Conservation (phyloP, 23 tunicate genomes). For the Trididemnum miniatum region DNA sequence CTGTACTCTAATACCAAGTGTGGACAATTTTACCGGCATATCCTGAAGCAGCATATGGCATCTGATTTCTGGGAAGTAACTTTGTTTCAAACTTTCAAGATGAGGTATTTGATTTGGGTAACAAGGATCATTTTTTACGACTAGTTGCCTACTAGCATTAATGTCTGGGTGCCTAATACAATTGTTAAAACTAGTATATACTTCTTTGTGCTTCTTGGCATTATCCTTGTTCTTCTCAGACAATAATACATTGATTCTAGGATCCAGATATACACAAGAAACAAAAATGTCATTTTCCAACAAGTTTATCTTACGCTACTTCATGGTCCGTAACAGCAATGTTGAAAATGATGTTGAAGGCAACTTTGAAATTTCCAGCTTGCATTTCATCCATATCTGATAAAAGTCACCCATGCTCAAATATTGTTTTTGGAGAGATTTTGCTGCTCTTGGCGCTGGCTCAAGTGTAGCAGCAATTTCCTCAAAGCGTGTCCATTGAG, state of each 20-base stretch:
- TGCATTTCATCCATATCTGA: slow-evolving; percentile 1
- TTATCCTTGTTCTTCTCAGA: not conserved
- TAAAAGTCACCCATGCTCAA: slow-evolving; percentile 16
- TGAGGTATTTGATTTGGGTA: too few relatives aligned
- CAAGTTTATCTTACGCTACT: not conserved
- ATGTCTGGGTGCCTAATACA: too few relatives aligned
- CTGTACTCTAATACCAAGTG: too few relatives aligned
- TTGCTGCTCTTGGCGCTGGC: not conserved
- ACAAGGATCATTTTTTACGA: too few relatives aligned
- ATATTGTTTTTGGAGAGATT: not conserved
- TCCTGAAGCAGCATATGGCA: too few relatives aligned
- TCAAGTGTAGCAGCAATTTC: not conserved
- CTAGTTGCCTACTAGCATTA: too few relatives aligned
- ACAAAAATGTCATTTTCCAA: not conserved
- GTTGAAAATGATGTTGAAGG: not conserved
- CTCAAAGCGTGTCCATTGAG: slow-evolving; percentile 4
- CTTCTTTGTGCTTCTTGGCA: not conserved
- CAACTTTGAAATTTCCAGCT: not conserved
- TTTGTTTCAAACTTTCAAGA: too few relatives aligned
- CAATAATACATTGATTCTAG: slow-evolving; percentile 1
- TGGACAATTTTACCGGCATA: too few relatives aligned
- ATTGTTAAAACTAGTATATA: too few relatives aligned
- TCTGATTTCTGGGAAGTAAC: too few relatives aligned
- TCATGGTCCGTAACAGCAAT: not conserved
- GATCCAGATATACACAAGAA: slow-evolving; percentile 11